These are phyloP conservation scores for Rhinolophus ferrumequinum DNA, from an alignment of 2,113 vertebrate species.

Conservation along the genomic window DNA sequence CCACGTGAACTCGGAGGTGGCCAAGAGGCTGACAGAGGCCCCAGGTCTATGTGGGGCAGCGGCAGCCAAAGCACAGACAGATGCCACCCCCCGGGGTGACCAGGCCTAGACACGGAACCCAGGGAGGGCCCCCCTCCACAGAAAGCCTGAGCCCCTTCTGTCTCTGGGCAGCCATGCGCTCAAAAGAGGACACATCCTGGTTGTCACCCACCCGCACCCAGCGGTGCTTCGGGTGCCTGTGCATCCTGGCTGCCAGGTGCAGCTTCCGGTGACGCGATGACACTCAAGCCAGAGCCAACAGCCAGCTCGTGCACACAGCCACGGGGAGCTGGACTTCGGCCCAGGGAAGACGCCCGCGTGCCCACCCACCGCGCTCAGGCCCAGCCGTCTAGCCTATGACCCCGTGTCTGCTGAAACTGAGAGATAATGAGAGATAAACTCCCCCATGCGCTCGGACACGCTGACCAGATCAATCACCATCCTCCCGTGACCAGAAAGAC, in stretches of 20 bases:
- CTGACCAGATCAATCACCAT: accelerated
- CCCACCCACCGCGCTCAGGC: background rate
- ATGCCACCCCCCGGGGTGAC: background rate
- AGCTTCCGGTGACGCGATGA: background rate
- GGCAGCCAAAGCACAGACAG: background rate
- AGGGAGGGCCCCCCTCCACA: background rate
- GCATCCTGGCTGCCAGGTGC: background rate
- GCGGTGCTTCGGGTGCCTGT: background rate
- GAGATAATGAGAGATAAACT: too few species aligned
- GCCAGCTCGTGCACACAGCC: background rate
- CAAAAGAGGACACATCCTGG: background rate
- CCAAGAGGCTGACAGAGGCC: background rate
- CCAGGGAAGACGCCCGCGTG: too few species aligned
- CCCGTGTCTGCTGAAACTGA: accelerated
- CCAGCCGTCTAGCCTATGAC: background rate
- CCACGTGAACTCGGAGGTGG: background rate
- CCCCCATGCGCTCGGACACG: accelerated
- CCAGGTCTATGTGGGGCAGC: background rate
- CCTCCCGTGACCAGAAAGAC: background rate
- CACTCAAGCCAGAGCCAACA: background rate
- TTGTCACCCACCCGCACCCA: background rate
- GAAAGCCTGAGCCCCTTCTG: background rate
- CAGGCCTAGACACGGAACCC: background rate
- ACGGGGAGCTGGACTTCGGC: accelerated
- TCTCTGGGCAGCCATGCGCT: background rate